Evolutionary conservation across 2,888 invertebrate genomes (phyloP).

Genomic region (Lasioglossum oenotherae): DNA sequence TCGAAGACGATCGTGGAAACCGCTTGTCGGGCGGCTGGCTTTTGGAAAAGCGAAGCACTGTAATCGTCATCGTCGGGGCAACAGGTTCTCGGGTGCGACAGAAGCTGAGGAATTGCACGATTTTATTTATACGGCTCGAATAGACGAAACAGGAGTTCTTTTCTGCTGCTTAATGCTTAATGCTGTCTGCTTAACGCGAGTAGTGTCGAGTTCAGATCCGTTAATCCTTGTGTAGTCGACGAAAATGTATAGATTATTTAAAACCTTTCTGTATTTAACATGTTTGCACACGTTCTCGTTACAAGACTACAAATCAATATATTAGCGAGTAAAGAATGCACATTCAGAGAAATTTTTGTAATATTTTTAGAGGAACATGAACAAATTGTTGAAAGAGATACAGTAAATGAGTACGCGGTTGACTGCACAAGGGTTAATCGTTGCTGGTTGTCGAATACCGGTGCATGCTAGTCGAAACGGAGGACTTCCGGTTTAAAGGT

Average conservation of each 20-base stretch:
- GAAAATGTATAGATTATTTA: too few relatives aligned
- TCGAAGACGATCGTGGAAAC: background rate
- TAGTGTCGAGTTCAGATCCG: background rate
- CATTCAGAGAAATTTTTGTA: too few relatives aligned
- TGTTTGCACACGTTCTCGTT: too few relatives aligned
- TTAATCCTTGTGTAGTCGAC: too few relatives aligned
- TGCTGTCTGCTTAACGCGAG: background rate
- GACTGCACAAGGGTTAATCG: too few relatives aligned
- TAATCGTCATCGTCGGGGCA: slow-evolving; percentile 37
- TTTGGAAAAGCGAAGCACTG: background rate
- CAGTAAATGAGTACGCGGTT: too few relatives aligned
- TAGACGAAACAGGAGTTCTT: too few relatives aligned
- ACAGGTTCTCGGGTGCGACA: slow-evolving; percentile 54
- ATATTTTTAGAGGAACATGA: too few relatives aligned
- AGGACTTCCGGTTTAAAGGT: background rate
- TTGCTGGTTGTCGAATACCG: background rate
- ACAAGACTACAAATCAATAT: fast-evolving
- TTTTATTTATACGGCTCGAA: background rate
- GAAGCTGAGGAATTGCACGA: background rate
- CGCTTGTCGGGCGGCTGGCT: background rate
- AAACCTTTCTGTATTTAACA: too few relatives aligned
- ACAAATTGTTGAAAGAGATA: too few relatives aligned
- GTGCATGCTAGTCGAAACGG: background rate
- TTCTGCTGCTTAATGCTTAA: too few relatives aligned
- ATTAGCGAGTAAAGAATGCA: too few relatives aligned